Evolutionary conservation across 2,113 vertebrate genomes (phyloP).

Genomic region (Poeciliopsis prolifica): DNA sequence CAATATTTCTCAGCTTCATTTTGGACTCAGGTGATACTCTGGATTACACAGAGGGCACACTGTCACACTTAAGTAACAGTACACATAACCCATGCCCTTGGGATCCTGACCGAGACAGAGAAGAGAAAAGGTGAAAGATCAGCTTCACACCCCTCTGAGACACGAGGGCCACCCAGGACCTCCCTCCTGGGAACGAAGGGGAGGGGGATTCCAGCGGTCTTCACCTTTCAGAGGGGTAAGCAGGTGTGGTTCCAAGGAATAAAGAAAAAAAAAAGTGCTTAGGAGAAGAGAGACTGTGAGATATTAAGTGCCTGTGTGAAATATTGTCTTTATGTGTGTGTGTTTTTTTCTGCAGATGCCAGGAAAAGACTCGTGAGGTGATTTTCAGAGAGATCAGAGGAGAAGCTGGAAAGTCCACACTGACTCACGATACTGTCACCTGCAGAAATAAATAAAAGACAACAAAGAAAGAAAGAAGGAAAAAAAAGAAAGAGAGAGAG

Average conservation of each 20-base stretch:
- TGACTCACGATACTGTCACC: constrained; percentile 72
- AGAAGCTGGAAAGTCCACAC: constrained; percentile 71
- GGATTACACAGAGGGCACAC: constrained; percentile 52
- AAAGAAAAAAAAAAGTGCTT: neutral
- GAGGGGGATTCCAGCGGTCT: constrained; percentile 46
- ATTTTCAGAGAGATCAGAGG: constrained; percentile 63
- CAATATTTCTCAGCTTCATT: constrained; percentile 69
- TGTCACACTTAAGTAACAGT: constrained; percentile 69
- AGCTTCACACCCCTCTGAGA: constrained; percentile 62
- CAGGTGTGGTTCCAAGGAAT: constrained; percentile 42
- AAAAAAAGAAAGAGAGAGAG: constrained; percentile 10
- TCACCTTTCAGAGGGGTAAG: constrained; percentile 19
- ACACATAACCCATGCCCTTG: constrained; percentile 48
- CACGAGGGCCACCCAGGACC: constrained; percentile 37
- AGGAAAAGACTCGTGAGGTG: constrained; percentile 52
- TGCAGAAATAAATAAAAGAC: constrained; percentile 20
- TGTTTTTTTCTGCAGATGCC: constrained; percentile 40
- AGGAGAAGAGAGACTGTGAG: constrained; percentile 51
- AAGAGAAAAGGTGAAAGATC: constrained; percentile 65
- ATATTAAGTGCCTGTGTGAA: constrained; percentile 55
- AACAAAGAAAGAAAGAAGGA: constrained; percentile 6
- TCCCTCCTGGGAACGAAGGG: neutral
- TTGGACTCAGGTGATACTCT: constrained; percentile 48
- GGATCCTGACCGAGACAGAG: constrained; percentile 35
- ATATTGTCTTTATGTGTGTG: constrained; percentile 34